Evolutionary conservation across 1,140 invertebrate genomes (phyloP).

Genomic region (Drosophila nannoptera): DNA sequence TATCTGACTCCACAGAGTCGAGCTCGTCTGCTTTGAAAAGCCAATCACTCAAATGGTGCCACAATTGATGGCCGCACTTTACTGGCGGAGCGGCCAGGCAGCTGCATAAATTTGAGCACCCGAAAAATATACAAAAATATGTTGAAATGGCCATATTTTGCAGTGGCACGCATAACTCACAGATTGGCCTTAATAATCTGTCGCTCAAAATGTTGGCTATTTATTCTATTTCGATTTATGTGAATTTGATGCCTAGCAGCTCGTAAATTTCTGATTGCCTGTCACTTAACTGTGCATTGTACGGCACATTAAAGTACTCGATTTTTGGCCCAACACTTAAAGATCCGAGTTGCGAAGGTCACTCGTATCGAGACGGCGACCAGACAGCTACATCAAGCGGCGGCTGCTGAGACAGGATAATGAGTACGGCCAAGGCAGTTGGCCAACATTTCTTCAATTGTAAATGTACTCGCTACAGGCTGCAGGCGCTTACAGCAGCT

Average conservation of each 20-base stretch:
- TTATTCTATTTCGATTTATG: constrained; percentile 62
- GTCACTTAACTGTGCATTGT: constrained; percentile 17
- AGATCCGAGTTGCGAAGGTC: constrained; percentile 44
- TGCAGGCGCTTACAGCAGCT: constrained; percentile 67
- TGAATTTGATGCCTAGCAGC: constrained; percentile 34
- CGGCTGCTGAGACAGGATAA: constrained; percentile 72
- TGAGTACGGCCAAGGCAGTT: constrained; percentile 42
- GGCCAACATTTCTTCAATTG: constrained; percentile 48
- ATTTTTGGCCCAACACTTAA: constrained; percentile 1
- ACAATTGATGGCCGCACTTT: constrained; percentile 57
- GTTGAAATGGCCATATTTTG: constrained; percentile 65
- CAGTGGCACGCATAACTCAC: constrained; percentile 42
- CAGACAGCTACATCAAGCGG: constrained; percentile 49
- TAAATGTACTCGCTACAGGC: constrained; percentile 58
- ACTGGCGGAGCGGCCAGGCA: constrained; percentile 27
- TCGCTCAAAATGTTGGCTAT: constrained; percentile 49
- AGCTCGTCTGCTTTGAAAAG: constrained; percentile 41
- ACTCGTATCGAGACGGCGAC: constrained; percentile 43
- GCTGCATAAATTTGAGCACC: constrained; percentile 60
- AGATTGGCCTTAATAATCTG: constrained; percentile 47
- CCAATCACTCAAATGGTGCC: constrained; percentile 60
- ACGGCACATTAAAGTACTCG: constrained; percentile 23
- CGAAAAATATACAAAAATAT: constrained; percentile 26
- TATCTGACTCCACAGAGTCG: neutral
- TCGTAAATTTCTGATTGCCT: constrained; percentile 50